A percentile compares a stretch with the other conserved stretches of the same genome.
phyloP scores from a whole-genome alignment of 1,140 invertebrate genomes.

The Cheumatopsyche charites region DNA sequence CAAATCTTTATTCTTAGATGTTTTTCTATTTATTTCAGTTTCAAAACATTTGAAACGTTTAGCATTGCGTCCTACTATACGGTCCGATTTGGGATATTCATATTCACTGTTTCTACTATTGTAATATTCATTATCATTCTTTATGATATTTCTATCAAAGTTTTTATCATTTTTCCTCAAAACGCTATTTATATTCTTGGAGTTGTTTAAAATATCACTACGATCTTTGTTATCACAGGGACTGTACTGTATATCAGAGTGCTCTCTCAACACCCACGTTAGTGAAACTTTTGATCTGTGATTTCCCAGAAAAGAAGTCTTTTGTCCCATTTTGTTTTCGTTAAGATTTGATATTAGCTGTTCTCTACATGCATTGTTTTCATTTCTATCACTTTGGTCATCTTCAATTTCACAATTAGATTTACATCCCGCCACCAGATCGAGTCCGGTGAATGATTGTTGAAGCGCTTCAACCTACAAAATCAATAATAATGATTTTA shows the following conservation, averaged over 20 bases:
- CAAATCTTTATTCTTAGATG: conserved; percentile 20
- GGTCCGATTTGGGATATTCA: conserved; percentile 1
- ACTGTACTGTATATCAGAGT: conserved; percentile 58
- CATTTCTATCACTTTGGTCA: conserved; percentile 8
- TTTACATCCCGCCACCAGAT: conserved; percentile 40
- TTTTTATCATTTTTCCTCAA: conserved; percentile 36
- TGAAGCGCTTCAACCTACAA: conserved; percentile 39
- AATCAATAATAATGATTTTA: conserved; percentile 1
- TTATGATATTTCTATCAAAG: conserved; percentile 27
- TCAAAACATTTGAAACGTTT: conserved; percentile 31
- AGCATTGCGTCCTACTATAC: conserved; percentile 41
- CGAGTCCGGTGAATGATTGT: conserved; percentile 38
- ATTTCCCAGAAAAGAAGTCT: conserved; percentile 57
- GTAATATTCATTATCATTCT: conserved; percentile 39
- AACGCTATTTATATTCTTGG: conserved; percentile 21
- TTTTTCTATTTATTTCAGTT: conserved; percentile 23
- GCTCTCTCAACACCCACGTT: conserved; percentile 71
- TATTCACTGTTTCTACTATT: conserved; percentile 23
- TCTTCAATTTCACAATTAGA: conserved; percentile 15
- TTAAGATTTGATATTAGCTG: conserved; percentile 51
- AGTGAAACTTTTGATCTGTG: conserved; percentile 72
- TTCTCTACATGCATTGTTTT: conserved; percentile 1
- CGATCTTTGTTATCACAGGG: conserved; percentile 40
- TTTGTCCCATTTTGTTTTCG: conserved; percentile 54
- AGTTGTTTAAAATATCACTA: conserved; percentile 15